phyloP scores from a whole-genome alignment of 2,888 invertebrate species.

The Heliconius ethilla region DNA sequence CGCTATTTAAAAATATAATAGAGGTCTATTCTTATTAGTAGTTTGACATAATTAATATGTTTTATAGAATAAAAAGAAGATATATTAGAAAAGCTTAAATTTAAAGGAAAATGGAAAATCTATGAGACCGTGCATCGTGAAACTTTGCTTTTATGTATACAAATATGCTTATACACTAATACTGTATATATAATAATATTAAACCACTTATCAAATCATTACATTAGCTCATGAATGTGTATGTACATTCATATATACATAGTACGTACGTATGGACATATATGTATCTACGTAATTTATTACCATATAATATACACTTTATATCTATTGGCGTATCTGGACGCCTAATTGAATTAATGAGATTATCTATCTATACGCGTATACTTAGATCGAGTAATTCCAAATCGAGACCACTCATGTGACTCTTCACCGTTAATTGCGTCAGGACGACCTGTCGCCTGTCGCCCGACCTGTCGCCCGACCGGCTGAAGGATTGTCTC shows the following conservation, averaged over 20 bases:
- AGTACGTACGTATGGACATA: not conserved
- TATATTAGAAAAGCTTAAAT: not conserved
- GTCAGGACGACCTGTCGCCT: constrained; percentile 58
- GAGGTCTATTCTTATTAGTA: not conserved
- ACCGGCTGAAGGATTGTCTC: constrained; percentile 72
- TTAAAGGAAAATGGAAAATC: not conserved
- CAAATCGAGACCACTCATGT: constrained; percentile 59
- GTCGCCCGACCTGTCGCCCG: constrained; percentile 55
- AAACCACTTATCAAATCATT: not conserved
- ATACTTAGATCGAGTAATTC: constrained; percentile 44
- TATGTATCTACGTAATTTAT: not conserved
- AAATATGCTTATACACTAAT: not conserved
- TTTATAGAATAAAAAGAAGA: not conserved
- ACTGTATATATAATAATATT: not conserved
- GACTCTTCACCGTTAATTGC: constrained; percentile 69
- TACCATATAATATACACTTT: constrained; percentile 1
- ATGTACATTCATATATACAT: too few relatives aligned
- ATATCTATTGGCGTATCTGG: constrained; percentile 3
- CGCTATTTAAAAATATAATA: not conserved
- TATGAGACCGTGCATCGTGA: not conserved
- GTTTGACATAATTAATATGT: not conserved
- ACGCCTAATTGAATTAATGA: constrained; percentile 25
- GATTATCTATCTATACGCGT: constrained; percentile 16
- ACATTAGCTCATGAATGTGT: not conserved
- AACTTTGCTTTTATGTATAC: not conserved